phyloP scores from a whole-genome alignment of 2,113 vertebrate genomes.

The Lathamus discolor region DNA sequence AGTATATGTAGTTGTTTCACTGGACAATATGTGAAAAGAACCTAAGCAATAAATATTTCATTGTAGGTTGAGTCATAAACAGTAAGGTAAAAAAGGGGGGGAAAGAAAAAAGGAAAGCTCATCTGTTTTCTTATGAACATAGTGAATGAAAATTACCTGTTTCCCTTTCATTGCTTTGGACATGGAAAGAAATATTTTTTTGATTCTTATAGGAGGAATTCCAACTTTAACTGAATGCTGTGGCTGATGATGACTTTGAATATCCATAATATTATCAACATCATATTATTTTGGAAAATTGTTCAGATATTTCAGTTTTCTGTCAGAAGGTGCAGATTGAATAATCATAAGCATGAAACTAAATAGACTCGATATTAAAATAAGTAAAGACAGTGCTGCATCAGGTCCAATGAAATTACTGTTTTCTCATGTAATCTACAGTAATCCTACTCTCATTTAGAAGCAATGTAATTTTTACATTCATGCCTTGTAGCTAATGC shows the following conservation, averaged over 20 bases:
- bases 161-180: not conserved
- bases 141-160: not conserved
- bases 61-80: not conserved
- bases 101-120: not conserved
- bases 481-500: not conserved
- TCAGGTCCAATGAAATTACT: not conserved
- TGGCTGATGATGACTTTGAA: not conserved
- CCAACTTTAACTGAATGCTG: not conserved
- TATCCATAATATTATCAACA: not conserved
- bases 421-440: not conserved
- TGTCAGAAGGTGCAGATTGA: not conserved
- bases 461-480: conserved; percentile 15
- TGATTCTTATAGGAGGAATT: not conserved
- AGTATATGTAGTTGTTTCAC: not conserved
- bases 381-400: not conserved
- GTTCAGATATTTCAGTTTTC: conserved; percentile 12
- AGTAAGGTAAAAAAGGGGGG: not conserved
- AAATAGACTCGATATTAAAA: conserved; percentile 31
- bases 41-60: not conserved
- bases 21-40: not conserved
- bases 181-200: not conserved
- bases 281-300: not conserved
- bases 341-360: not conserved
- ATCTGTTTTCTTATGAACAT: not conserved
- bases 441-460: not conserved